phyloP scores from a whole-genome alignment of 1,140 invertebrate species.

The Contarinia nasturtii region DNA sequence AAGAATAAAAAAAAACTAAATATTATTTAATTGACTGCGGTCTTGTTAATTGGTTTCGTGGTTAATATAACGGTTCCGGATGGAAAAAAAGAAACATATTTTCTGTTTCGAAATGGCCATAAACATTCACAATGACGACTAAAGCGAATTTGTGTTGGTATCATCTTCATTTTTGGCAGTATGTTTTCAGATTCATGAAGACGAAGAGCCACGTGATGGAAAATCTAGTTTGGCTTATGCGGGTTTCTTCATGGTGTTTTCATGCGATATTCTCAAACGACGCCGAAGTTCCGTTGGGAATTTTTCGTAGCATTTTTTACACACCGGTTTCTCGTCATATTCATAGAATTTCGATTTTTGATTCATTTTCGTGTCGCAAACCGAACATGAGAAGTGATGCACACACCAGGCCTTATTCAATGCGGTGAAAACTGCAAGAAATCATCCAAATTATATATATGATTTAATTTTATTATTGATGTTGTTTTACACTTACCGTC shows the following conservation, averaged over 20 bases:
- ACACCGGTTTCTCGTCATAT: slow-evolving; percentile 94
- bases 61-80: too few species aligned
- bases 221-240: not conserved
- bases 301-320: slow-evolving; percentile 95
- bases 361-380: slow-evolving; percentile 94
- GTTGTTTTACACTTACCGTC: slow-evolving; percentile 53
- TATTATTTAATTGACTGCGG: too few species aligned
- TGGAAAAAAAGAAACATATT: too few species aligned
- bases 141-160: too few species aligned
- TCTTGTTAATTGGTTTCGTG: too few species aligned
- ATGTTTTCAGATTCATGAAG: too few species aligned
- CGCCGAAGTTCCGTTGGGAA: slow-evolving; percentile 88
- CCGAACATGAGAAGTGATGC: slow-evolving; percentile 95
- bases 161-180: too few species aligned
- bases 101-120: too few species aligned
- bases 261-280: slow-evolving; percentile 58
- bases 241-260: slow-evolving; percentile 33
- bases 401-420: slow-evolving; percentile 99
- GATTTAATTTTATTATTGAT: not conserved
- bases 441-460: not conserved
- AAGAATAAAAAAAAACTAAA: too few species aligned
- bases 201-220: too few species aligned
- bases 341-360: slow-evolving; percentile 99
- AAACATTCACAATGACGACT: too few species aligned
- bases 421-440: slow-evolving; percentile 80